These are phyloP conservation scores for Anniella stebbinsi DNA, from an alignment of 2,797 vertebrate species.

Conservation along the genomic window DNA sequence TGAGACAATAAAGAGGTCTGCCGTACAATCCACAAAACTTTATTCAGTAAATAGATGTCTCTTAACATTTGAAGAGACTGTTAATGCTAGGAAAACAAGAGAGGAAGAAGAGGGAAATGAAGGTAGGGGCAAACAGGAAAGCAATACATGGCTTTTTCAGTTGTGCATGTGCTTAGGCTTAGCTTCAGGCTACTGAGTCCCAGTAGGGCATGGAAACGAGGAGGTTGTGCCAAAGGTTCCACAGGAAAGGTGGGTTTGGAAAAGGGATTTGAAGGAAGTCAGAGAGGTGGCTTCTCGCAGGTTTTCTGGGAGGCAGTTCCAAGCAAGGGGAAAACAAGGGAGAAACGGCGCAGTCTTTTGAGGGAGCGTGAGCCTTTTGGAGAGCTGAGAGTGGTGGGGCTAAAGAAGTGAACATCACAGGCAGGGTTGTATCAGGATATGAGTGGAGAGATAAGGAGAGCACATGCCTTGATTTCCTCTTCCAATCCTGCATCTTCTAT, in stretches of 20 bases:
- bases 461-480: not conserved
- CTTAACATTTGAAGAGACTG: too few relatives aligned
- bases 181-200: too few relatives aligned
- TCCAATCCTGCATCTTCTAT: not conserved
- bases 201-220: too few relatives aligned
- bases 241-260: not conserved
- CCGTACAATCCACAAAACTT: too few relatives aligned
- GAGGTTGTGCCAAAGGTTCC: too few relatives aligned
- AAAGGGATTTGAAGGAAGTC: not conserved
- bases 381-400: not conserved
- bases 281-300: not conserved
- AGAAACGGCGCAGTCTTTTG: not conserved
- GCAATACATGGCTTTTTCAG: not conserved
- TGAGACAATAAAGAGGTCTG: too few relatives aligned
- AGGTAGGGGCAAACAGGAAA: not conserved
- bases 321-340: not conserved
- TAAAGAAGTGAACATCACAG: not conserved
- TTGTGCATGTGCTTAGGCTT: not conserved
- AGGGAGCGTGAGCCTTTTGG: not conserved
- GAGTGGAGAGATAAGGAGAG: not conserved
- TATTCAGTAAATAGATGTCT: too few relatives aligned
- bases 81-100: not conserved
- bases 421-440: too few relatives aligned
- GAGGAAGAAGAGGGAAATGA: not conserved
- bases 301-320: not conserved